phyloP scores from a whole-genome alignment of 2,797 vertebrate species.

The Chromobotia macracanthus region DNA sequence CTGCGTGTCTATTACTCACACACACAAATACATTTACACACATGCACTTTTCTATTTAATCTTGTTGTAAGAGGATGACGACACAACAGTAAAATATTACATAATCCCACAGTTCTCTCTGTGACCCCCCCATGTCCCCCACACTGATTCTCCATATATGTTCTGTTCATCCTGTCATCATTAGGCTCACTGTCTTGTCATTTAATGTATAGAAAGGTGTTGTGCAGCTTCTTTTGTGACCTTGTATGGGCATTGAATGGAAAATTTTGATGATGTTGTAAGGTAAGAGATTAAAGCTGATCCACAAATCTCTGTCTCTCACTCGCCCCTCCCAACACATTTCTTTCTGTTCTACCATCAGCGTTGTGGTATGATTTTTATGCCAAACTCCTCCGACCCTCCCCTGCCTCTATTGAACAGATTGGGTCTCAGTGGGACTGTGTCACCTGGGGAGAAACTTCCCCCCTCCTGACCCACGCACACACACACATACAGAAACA shows the following conservation, averaged over 20 bases:
- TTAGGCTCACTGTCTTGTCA: constrained; percentile 20
- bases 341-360: constrained; percentile 25
- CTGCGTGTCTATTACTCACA: background rate
- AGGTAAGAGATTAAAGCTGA: constrained; percentile 51
- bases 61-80: constrained; percentile 75
- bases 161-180: constrained; percentile 10
- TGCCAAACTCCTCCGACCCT: constrained; percentile 46
- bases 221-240: background rate
- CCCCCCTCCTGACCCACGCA: constrained; percentile 68
- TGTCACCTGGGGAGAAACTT: constrained; percentile 79
- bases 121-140: background rate
- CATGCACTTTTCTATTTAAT: constrained; percentile 69
- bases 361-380: constrained; percentile 39
- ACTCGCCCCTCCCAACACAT: constrained; percentile 3
- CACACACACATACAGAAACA: constrained; percentile 50
- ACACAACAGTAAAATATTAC: constrained; percentile 64
- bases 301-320: constrained; percentile 40
- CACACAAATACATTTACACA: constrained; percentile 34
- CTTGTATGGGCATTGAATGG: constrained; percentile 14
- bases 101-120: constrained; percentile 66
- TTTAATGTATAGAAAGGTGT: constrained; percentile 15
- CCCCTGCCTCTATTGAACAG: constrained; percentile 77
- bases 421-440: constrained; percentile 84
- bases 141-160: constrained; percentile 12
- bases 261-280: constrained; percentile 29